phyloP scores from a whole-genome alignment of 2,888 invertebrate species.

The Tipula vernalis region DNA sequence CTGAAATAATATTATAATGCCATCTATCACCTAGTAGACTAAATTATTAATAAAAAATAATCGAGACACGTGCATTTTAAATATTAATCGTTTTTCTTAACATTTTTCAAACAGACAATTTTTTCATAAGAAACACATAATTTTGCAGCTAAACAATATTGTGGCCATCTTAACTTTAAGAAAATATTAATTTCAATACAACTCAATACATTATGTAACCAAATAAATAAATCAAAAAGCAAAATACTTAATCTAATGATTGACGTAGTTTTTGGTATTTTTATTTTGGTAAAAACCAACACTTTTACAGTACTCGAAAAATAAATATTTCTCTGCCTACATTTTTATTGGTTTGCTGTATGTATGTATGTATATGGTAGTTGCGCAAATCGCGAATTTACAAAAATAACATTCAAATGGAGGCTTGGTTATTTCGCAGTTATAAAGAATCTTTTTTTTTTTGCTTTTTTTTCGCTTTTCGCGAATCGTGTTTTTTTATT shows the following conservation, averaged over 20 bases:
- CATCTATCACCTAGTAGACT: not conserved
- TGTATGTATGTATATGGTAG: not conserved
- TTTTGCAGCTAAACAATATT: too few relatives aligned
- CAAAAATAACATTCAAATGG: not conserved
- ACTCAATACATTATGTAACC: not conserved
- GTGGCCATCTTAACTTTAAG: too few relatives aligned
- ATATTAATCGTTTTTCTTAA: not conserved
- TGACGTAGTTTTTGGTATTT: not conserved
- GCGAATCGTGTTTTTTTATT: not conserved
- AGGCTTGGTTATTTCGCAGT: constrained; percentile 4
- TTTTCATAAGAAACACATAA: too few relatives aligned
- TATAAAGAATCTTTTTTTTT: not conserved
- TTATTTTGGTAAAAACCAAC: not conserved
- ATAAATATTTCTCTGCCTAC: not conserved
- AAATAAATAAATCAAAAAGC: not conserved
- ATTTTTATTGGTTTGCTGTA: not conserved
- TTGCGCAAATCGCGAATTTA: not conserved
- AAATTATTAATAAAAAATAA: not conserved
- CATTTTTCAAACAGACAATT: not conserved
- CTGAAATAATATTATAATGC: not conserved
- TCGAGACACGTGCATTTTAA: not conserved
- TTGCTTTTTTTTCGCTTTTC: not conserved
- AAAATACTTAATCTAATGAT: not conserved
- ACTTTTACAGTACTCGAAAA: not conserved
- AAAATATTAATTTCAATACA: not conserved